Conservation (phyloP, 2,888 invertebrate genomes). For the Drosophila ustulata region DNA sequence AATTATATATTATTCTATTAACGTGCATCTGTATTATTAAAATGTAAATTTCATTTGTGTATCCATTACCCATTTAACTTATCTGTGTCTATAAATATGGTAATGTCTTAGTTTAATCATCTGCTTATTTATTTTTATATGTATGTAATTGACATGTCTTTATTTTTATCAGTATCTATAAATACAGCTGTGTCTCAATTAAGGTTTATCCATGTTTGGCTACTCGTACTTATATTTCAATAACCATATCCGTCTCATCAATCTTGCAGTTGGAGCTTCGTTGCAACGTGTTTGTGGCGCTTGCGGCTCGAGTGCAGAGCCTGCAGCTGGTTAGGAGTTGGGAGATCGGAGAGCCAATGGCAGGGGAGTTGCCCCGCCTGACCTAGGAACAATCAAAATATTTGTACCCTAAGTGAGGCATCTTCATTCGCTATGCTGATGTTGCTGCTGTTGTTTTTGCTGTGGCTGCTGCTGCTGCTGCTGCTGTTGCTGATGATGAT, state of each 20-base stretch:
- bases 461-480: neutral
- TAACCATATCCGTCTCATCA: conserved; percentile 6
- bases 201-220: neutral
- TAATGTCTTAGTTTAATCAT: too few species aligned
- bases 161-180: neutral
- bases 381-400: conserved; percentile 31
- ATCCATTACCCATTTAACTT: too few species aligned
- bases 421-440: conserved; percentile 29
- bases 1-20: too few species aligned
- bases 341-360: neutral
- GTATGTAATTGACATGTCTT: neutral
- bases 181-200: neutral
- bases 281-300: conserved; percentile 3
- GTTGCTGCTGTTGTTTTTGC: conserved; percentile 15
- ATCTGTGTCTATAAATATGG: too few species aligned
- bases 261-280: conserved; percentile 5
- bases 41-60: too few species aligned
- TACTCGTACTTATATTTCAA: neutral
- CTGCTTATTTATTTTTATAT: neutral
- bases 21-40: too few species aligned
- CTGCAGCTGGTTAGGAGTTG: neutral
- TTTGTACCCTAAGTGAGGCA: conserved; percentile 3
- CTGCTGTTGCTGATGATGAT: conserved; percentile 39
- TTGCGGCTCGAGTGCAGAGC: neutral
- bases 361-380: conserved; percentile 3